Evolutionary conservation across 2,113 vertebrate genomes (phyloP).

Genomic region (Pseudorectes ferrugineus): DNA sequence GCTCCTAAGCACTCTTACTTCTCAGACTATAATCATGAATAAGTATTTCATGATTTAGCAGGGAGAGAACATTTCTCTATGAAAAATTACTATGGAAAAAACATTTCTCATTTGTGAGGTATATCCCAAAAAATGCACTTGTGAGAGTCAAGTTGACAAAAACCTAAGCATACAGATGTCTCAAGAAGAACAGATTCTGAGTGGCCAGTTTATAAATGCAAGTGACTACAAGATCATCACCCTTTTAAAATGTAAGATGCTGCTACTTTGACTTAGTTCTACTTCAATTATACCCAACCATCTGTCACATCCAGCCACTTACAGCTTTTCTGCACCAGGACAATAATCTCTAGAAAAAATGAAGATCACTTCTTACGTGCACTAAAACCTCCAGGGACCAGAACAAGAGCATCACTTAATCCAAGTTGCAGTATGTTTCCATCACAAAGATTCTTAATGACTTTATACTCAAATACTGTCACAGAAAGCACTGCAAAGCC

Average conservation of each 20-base stretch:
- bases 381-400: neutral
- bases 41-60: neutral
- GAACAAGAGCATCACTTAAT: neutral
- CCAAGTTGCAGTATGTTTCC: neutral
- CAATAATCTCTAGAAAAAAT: neutral
- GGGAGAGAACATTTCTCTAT: neutral
- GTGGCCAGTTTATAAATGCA: neutral
- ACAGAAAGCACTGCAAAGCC: neutral
- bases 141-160: neutral
- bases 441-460: neutral
- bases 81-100: neutral
- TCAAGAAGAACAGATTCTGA: neutral
- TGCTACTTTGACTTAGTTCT: neutral
- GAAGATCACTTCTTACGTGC: neutral
- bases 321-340: neutral
- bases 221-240: neutral
- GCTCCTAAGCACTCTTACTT: neutral
- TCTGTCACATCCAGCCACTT: neutral
- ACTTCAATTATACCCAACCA: neutral
- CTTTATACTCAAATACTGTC: neutral
- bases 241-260: neutral
- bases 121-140: neutral
- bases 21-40: neutral
- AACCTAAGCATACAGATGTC: neutral
- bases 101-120: neutral